Evolutionary conservation across 2,888 invertebrate genomes (phyloP).

Genomic region (Rosalia funebris): DNA sequence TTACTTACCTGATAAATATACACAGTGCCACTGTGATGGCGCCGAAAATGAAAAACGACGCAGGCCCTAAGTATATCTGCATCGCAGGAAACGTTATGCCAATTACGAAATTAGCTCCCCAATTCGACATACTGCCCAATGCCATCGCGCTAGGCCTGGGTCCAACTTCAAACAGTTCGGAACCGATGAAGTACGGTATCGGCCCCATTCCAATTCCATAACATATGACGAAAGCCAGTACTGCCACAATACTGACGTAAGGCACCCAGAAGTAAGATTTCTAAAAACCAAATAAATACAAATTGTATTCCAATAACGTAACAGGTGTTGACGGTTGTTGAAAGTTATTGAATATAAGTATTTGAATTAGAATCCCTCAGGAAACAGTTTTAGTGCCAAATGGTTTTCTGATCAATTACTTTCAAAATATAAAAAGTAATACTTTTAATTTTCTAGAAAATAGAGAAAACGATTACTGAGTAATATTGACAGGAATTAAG

Average conservation of each 20-base stretch:
- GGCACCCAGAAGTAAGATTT: slow-evolving; percentile 74
- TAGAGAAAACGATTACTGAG: no score
- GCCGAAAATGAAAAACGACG: slow-evolving; percentile 81
- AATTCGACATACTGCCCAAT: slow-evolving; percentile 85
- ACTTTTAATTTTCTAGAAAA: no score
- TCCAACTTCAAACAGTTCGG: slow-evolving; percentile 86
- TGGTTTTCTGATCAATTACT: no score
- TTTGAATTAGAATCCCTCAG: no score
- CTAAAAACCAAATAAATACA: slow-evolving; percentile 67
- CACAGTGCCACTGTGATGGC: slow-evolving; percentile 67
- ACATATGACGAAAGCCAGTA: slow-evolving; percentile 79
- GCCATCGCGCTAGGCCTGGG: slow-evolving; percentile 89
- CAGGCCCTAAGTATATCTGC: slow-evolving; percentile 72
- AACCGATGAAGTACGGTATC: slow-evolving; percentile 86
- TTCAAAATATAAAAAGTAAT: no score
- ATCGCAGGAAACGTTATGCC: slow-evolving; percentile 80
- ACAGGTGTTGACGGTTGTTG: no score
- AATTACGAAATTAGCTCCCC: slow-evolving; percentile 88
- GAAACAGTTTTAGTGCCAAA: no score
- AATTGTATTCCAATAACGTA: no score
- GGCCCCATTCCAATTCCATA: slow-evolving; percentile 89
- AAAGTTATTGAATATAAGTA: no score
- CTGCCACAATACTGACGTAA: slow-evolving; percentile 75
- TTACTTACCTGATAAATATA: slow-evolving; percentile 72
- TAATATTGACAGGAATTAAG: no score